Percentiles rank a stretch among this genome's conserved stretches.
Evolutionary conservation across 2,888 invertebrate species (phyloP).

Genomic region (Liopterus haemorrhoidalis): DNA sequence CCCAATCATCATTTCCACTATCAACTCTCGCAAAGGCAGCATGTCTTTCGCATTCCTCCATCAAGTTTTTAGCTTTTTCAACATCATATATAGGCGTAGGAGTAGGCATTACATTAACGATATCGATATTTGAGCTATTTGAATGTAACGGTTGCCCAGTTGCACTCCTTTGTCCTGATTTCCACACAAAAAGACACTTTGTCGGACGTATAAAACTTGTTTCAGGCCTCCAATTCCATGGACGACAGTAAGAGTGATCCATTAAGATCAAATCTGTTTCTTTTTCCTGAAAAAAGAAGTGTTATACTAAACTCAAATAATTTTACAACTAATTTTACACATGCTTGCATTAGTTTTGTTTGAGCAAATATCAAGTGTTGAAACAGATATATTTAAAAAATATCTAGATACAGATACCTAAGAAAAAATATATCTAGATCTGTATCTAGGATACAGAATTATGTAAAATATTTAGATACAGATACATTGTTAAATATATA

Average conservation of each 20-base stretch:
- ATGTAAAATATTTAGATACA: slow-evolving; percentile 5
- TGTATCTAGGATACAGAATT: no score
- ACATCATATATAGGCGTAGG: slow-evolving; percentile 54
- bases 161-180: slow-evolving; percentile 31
- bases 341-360: background rate
- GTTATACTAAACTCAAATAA: background rate
- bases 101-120: slow-evolving; percentile 44
- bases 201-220: slow-evolving; percentile 55
- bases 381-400: no score
- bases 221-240: slow-evolving; percentile 63
- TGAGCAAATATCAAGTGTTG: no score
- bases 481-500: background rate
- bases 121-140: slow-evolving; percentile 45
- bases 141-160: slow-evolving; percentile 33
- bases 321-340: background rate
- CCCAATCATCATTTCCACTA: slow-evolving; percentile 61
- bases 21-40: slow-evolving; percentile 55
- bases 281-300: slow-evolving; percentile 39
- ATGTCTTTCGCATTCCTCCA: slow-evolving; percentile 66
- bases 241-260: slow-evolving; percentile 70
- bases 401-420: no score
- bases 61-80: slow-evolving; percentile 54
- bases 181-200: slow-evolving; percentile 49
- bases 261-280: slow-evolving; percentile 48
- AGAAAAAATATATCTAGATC: no score